Conservation (phyloP, 2,888 invertebrate genomes). For the Microctonus brassicae region DNA sequence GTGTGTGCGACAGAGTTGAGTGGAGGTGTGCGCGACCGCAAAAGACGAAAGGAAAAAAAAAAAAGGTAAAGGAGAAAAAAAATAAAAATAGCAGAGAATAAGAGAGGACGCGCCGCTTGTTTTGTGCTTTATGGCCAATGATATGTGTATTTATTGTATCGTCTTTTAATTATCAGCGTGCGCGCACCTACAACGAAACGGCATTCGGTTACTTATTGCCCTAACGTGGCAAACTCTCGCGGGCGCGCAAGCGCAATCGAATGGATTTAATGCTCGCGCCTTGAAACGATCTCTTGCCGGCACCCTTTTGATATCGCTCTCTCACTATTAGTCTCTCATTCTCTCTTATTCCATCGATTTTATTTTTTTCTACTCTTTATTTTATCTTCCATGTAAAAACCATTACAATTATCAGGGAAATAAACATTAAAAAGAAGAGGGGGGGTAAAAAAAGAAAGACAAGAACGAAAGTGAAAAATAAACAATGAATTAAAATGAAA, state of each 20-base stretch:
- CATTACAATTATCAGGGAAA: constrained; percentile 50
- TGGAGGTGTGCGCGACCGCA: neutral
- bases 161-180: constrained; percentile 70
- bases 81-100: neutral
- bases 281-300: constrained; percentile 43
- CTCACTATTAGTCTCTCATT: constrained; percentile 39
- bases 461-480: neutral
- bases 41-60: constrained; percentile 6
- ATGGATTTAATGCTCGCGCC: constrained; percentile 59
- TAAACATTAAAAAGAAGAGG: constrained; percentile 1
- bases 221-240: constrained; percentile 43
- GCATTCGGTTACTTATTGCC: constrained; percentile 68
- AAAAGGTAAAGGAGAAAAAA: too few species aligned
- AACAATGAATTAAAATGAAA: neutral
- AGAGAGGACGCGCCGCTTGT: constrained; percentile 19
- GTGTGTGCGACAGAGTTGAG: neutral
- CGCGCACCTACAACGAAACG: constrained; percentile 68
- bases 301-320: constrained; percentile 47
- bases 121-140: constrained; percentile 67
- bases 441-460: neutral
- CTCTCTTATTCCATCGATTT: constrained; percentile 25
- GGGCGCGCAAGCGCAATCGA: neutral
- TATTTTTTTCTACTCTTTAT: constrained; percentile 26
- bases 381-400: constrained; percentile 47
- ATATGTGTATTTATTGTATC: constrained; percentile 70